Percentiles rank a stretch among this genome's conserved stretches.
These are phyloP conservation scores for Halesus radiatus DNA, from an alignment of 1,140 invertebrate species.

Conservation along the genomic window DNA sequence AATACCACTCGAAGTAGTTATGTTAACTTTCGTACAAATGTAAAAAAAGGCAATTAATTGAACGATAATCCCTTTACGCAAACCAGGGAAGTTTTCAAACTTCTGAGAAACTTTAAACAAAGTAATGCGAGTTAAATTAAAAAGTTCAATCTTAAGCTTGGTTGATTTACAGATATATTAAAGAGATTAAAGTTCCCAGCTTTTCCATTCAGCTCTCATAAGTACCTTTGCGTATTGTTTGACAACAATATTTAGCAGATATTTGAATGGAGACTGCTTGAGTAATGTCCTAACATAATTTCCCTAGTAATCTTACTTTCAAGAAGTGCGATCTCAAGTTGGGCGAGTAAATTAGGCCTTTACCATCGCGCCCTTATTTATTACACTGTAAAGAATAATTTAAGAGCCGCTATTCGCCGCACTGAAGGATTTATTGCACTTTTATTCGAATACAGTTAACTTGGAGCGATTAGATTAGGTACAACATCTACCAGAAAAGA, in stretches of 20 bases:
- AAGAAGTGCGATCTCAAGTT: constrained; percentile 16
- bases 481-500: constrained; percentile 20
- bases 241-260: constrained; percentile 7
- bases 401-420: constrained; percentile 26
- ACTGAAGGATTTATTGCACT: constrained; percentile 45
- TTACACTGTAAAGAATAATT: constrained; percentile 47
- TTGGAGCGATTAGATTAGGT: constrained; percentile 25
- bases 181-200: no score
- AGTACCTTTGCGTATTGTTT: no score
- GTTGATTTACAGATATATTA: no score
- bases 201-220: no score
- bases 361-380: constrained; percentile 41
- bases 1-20: no score
- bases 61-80: no score
- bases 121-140: no score
- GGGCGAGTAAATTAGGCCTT: constrained; percentile 35
- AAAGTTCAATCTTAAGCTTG: no score
- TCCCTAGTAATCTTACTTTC: constrained; percentile 20
- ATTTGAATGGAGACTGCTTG: constrained; percentile 11
- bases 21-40: no score
- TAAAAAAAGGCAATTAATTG: no score
- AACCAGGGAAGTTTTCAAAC: no score
- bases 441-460: constrained; percentile 29
- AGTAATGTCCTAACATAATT: constrained; percentile 13
- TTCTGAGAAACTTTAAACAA: no score